Conservation (phyloP, 2,113 vertebrate genomes). For the Zosterops borbonicus region DNA sequence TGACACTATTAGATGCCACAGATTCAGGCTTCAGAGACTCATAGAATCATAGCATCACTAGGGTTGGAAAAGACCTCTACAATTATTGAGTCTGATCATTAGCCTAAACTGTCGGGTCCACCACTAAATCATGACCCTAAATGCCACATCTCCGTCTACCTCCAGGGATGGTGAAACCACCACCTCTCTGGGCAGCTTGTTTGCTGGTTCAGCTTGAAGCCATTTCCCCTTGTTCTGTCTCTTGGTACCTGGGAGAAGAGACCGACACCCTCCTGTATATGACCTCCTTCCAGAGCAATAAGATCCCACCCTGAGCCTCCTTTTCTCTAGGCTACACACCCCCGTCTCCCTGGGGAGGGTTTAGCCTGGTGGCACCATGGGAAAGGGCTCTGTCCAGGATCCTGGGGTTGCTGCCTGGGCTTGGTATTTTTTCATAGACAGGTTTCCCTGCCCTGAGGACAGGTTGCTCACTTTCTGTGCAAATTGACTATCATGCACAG, state of each 20-base stretch:
- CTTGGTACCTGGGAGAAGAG: background rate
- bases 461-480: background rate
- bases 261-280: background rate
- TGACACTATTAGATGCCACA: background rate
- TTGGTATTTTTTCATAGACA: background rate
- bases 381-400: background rate
- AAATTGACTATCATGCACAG: background rate
- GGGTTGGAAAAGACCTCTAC: background rate
- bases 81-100: background rate
- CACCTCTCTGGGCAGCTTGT: background rate
- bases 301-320: background rate
- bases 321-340: background rate
- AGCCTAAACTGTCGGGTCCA: background rate
- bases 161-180: background rate
- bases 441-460: background rate
- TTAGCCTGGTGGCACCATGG: background rate
- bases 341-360: background rate
- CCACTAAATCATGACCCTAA: background rate
- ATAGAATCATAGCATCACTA: background rate
- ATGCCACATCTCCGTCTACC: background rate
- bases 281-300: background rate
- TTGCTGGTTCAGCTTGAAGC: background rate
- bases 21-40: background rate
- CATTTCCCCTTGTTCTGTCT: background rate
- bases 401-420: too few relatives aligned